Percentiles rank a stretch among this genome's conserved stretches.
phyloP scores from a whole-genome alignment of 2,113 vertebrate genomes.

The Syngnathus floridae region DNA sequence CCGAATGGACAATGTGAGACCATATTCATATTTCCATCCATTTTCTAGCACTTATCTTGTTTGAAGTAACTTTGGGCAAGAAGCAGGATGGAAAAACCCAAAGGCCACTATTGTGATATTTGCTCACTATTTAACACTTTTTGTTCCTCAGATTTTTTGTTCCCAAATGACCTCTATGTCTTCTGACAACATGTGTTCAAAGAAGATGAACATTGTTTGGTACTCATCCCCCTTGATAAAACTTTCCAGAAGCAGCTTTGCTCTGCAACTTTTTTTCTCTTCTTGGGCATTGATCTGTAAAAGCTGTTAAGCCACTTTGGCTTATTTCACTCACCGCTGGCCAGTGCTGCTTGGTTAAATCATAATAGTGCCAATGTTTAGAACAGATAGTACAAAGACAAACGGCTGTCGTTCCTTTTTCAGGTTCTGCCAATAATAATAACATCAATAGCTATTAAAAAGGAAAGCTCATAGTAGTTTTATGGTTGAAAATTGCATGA shows the following conservation, averaged over 20 bases:
- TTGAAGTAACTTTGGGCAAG: neutral
- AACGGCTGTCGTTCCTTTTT: neutral
- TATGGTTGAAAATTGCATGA: no score
- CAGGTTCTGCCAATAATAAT: neutral
- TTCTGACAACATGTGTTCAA: neutral
- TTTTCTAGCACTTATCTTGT: neutral
- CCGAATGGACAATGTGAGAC: no score
- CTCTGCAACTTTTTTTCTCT: neutral
- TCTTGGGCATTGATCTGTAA: neutral
- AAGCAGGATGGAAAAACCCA: neutral
- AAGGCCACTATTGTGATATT: neutral
- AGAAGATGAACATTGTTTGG: neutral
- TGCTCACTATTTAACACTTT: neutral
- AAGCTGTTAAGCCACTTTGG: neutral
- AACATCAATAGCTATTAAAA: neutral
- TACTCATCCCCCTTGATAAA: neutral
- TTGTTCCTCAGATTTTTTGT: neutral
- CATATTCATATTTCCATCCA: neutral
- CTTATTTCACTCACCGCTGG: neutral
- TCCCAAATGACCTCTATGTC: neutral
- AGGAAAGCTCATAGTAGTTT: no score
- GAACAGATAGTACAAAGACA: neutral
- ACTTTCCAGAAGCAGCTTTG: neutral
- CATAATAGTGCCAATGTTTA: neutral
- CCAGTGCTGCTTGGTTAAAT: neutral